These are phyloP conservation scores for Anolis apletophallus DNA, from an alignment of 2,797 vertebrate species.

Conservation along the genomic window DNA sequence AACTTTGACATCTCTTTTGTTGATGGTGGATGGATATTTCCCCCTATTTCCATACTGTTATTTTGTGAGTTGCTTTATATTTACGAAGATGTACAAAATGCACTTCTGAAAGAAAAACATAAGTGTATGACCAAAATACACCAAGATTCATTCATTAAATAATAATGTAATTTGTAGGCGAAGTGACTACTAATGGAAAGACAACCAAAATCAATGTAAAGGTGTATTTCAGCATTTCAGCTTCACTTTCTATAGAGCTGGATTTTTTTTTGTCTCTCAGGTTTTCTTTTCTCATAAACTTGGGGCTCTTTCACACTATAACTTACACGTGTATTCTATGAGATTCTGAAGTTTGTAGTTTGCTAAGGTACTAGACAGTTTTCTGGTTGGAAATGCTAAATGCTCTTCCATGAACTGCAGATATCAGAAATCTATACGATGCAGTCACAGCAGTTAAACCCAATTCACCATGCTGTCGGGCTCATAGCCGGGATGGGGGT, in stretches of 20 bases:
- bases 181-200: neutral
- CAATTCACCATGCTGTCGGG: no score
- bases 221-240: neutral
- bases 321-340: no score
- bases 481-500: no score
- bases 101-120: neutral
- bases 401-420: no score
- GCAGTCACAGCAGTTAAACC: no score
- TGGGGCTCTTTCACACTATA: no score
- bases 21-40: neutral
- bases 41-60: neutral
- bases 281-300: no score
- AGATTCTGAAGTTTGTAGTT: no score
- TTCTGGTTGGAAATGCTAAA: no score
- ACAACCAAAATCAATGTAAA: neutral
- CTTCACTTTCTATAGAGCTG: neutral
- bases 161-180: neutral
- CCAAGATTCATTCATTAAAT: neutral
- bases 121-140: neutral
- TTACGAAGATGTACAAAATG: neutral
- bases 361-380: no score
- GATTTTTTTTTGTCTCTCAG: neutral
- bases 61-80: slow-evolving; percentile 2
- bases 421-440: no score
- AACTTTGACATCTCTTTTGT: neutral